Evolutionary conservation across 37 sponge, comb jelly and placozoan species (phyloP), one percentile per base, ranked within the genome.

Genomic region (Dysidea cf. avara): DNA sequence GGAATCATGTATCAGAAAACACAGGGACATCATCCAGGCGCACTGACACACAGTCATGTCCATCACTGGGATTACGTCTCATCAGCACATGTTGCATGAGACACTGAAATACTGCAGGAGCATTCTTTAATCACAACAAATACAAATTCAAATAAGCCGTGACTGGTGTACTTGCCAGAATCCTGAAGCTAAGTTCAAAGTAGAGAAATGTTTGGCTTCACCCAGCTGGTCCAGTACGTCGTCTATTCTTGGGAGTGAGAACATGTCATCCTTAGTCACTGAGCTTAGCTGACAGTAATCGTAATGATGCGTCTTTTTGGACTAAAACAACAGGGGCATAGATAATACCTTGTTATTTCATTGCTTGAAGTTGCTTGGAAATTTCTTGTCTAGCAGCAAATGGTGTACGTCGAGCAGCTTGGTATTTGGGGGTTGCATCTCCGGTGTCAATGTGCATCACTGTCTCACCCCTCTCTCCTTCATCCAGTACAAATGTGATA

Each of bases 11-110:
- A 33, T 29, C 25, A 1, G 68, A 67, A 14, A 73, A 20, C 3
- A 73, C 50, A 2, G 65, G 1, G 7, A 82, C 43, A 43, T 73
- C 75, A 63, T 82, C 82, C 1, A 82, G 21, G 56, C 72, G n/a
- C n/a, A n/a, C n/a, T n/a, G n/a, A n/a, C n/a, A n/a, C n/a, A n/a
- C n/a, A 81, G 36, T 64, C 58, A 18, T 65, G 61, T 20, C 79
- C 67, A 4, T n/a, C 16, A 2, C 35, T 21, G 9, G 7, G n/a
- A 1, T 30, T 25, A 3, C 67, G 18, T 2, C 61, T 60, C 37
- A 17, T 32, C 39, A 78, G 49, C 13, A 67, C 68, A 20, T 58
- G 24, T 12, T 78, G 69, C 79, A 78, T 78, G 3, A 56, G n/a
- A n/a, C n/a, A n/a, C n/a, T n/a, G n/a, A n/a, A n/a, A n/a, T n/a